A percentile compares a stretch with the other conserved stretches of the same genome.
phyloP scores from a whole-genome alignment of 2,888 invertebrate species.

The Hydriomena furcata region DNA sequence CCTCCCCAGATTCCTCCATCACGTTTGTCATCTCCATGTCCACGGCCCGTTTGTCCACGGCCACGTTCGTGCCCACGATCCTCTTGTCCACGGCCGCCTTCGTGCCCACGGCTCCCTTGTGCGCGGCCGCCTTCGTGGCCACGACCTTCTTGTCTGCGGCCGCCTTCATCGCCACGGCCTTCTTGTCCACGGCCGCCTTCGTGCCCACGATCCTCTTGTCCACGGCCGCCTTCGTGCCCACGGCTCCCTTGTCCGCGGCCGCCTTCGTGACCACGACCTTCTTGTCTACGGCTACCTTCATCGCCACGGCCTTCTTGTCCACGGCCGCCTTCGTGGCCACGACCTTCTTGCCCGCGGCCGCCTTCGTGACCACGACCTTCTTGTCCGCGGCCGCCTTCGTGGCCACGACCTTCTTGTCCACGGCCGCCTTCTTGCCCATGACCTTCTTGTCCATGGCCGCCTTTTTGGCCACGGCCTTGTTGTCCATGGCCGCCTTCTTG shows the following conservation, averaged over 20 bases:
- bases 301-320: too few species aligned
- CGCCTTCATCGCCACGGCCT: background rate
- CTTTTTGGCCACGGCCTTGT: background rate
- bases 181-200: background rate
- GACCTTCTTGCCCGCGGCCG: too few species aligned
- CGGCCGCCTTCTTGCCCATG: background rate
- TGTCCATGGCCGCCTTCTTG: background rate
- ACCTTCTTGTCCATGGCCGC: too few species aligned
- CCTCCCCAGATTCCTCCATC: slow-evolving; percentile 18
- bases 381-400: background rate
- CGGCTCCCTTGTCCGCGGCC: too few species aligned
- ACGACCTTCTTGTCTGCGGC: background rate
- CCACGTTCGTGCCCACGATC: slow-evolving; percentile 1
- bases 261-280: too few species aligned
- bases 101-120: background rate
- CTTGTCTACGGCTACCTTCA: too few species aligned
- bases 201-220: background rate
- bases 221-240: background rate
- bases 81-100: background rate
- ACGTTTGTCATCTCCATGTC: background rate
- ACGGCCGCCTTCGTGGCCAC: too few species aligned
- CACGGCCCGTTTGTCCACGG: background rate
- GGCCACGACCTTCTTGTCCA: background rate
- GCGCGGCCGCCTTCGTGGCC: background rate
- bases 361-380: too few species aligned